Evolutionary conservation across 2,888 invertebrate genomes (phyloP).

Genomic region (Disparrhopalites patrizii): DNA sequence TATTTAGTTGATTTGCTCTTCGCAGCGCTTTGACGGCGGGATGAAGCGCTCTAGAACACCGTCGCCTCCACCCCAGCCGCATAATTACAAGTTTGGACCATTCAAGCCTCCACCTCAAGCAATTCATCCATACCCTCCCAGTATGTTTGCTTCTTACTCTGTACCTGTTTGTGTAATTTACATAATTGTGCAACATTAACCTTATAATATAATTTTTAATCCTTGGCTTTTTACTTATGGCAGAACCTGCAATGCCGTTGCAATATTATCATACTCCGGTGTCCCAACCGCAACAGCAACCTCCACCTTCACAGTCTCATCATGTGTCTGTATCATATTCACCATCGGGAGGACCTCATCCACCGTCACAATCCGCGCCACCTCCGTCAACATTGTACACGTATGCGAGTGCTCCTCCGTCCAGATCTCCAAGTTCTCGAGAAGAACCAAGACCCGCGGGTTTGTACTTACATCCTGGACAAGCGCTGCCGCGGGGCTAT

Average conservation of each 20-base stretch:
- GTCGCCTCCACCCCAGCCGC: constrained; percentile 55
- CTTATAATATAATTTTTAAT: too few relatives aligned
- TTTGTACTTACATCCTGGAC: constrained; percentile 35
- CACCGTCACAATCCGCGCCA: constrained; percentile 38
- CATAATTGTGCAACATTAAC: background rate
- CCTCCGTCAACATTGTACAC: constrained; percentile 52
- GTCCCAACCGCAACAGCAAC: constrained; percentile 26
- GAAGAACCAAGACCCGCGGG: constrained; percentile 45
- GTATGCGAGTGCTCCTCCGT: constrained; percentile 50
- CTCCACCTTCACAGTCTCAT: constrained; percentile 23
- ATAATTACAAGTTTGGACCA: constrained; percentile 58
- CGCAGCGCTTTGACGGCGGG: constrained; percentile 53
- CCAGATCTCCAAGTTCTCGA: constrained; percentile 40
- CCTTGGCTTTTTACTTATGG: too few relatives aligned
- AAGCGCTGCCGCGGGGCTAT: constrained; percentile 36
- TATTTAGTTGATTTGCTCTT: background rate
- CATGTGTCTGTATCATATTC: constrained; percentile 18
- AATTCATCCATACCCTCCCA: constrained; percentile 59
- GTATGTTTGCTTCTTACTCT: constrained; percentile 27
- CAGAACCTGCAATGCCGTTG: constrained; percentile 32
- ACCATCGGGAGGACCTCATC: constrained; percentile 11
- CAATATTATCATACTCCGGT: constrained; percentile 36
- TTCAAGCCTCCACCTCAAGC: constrained; percentile 55
- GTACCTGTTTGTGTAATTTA: constrained; percentile 7
- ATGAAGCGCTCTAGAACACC: constrained; percentile 65